Percentiles rank a stretch among this genome's conserved stretches.
Conservation (phyloP, 2,113 vertebrate species). For the Tamias sibiricus region DNA sequence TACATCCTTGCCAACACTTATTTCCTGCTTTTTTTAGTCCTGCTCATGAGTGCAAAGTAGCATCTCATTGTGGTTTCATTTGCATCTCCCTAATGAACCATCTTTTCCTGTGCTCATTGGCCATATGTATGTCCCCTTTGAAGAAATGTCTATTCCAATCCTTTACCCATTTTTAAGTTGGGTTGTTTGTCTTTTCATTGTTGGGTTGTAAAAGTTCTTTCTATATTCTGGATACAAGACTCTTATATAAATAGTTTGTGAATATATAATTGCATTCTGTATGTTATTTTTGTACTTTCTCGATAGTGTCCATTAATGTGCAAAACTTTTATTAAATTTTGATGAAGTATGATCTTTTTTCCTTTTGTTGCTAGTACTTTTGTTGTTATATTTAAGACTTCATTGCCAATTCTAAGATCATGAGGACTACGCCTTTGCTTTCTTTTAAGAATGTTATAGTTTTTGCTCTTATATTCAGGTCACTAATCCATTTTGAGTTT, state of each 20-base stretch:
- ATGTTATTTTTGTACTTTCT: slow-evolving; percentile 8
- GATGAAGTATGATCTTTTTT: background rate
- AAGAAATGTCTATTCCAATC: background rate
- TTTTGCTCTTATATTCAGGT: background rate
- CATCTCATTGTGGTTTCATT: background rate
- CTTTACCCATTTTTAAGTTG: slow-evolving; percentile 1
- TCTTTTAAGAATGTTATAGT: background rate
- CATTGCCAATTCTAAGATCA: background rate
- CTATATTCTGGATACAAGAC: background rate
- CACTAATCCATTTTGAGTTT: background rate
- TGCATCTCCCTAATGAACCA: background rate
- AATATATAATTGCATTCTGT: background rate
- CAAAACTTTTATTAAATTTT: slow-evolving; percentile 11
- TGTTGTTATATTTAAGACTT: background rate
- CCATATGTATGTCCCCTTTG: background rate
- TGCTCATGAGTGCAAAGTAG: background rate
- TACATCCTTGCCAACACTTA: background rate
- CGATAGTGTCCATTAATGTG: background rate
- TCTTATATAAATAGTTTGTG: background rate
- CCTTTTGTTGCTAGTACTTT: background rate
- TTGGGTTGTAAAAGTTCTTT: background rate
- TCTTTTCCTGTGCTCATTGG: background rate
- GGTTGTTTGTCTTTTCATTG: background rate
- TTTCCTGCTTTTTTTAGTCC: background rate
- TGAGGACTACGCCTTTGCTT: background rate